These are phyloP conservation scores for Hassar affinis DNA, from an alignment of 2,113 vertebrate genomes.

Conservation along the genomic window DNA sequence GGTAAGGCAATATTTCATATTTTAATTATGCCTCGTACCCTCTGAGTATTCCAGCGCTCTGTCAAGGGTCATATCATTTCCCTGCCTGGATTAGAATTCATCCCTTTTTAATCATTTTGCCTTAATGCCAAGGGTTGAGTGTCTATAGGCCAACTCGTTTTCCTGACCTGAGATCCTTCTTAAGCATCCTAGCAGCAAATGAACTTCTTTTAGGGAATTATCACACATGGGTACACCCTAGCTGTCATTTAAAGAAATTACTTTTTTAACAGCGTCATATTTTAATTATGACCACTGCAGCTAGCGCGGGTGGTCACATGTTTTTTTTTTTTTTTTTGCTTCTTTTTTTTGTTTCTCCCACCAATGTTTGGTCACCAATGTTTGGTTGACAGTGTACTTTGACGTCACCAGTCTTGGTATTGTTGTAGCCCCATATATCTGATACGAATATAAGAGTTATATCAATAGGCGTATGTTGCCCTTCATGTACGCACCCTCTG, in stretches of 20 bases:
- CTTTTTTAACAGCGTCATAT: not conserved
- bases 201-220: not conserved
- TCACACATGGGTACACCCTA: not conserved
- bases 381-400: too few relatives aligned
- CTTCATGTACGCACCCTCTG: too few relatives aligned
- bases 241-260: not conserved
- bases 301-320: too few relatives aligned
- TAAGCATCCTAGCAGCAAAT: conserved; percentile 17
- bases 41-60: conserved; percentile 28
- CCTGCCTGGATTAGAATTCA: conserved; percentile 61
- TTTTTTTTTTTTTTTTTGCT: too few relatives aligned
- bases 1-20: conserved; percentile 65
- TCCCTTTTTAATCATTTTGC: conserved; percentile 66
- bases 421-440: too few relatives aligned
- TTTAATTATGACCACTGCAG: not conserved
- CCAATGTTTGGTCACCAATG: too few relatives aligned
- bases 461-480: too few relatives aligned
- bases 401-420: too few relatives aligned
- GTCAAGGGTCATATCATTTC: conserved; percentile 60
- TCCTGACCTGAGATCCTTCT: conserved; percentile 52
- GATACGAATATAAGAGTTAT: too few relatives aligned
- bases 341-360: too few relatives aligned
- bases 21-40: conserved; percentile 56
- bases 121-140: conserved; percentile 59
- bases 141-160: conserved; percentile 66